Evolutionary conservation across 64 coral and sea anemone genomes (phyloP).

Genomic region (Pocillopora verrucosa): DNA sequence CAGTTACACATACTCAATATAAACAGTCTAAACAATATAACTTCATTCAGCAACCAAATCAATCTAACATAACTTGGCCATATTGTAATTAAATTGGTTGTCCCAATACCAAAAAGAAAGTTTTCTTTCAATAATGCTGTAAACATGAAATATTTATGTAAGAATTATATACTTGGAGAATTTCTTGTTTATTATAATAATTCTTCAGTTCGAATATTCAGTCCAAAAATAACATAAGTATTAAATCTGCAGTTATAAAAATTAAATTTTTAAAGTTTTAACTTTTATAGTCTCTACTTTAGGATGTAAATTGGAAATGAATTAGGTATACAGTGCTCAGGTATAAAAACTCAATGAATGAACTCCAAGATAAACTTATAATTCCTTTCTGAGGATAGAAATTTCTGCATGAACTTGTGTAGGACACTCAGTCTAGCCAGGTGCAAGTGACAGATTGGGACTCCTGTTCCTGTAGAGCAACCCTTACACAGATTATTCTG

Average conservation of each 20-base stretch:
- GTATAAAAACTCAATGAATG: background rate
- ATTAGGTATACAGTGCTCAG: no score
- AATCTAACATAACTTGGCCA: background rate
- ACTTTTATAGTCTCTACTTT: no score
- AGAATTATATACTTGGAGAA: background rate
- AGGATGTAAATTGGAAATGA: no score
- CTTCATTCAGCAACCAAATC: background rate
- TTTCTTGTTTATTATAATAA: background rate
- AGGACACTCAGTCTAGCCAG: background rate
- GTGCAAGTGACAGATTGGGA: background rate
- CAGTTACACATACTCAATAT: background rate
- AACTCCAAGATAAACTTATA: background rate
- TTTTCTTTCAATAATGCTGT: background rate
- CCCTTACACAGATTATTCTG: no score
- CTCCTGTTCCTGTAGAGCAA: no score
- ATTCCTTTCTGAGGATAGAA: background rate
- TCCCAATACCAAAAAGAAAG: background rate
- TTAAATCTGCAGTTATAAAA: background rate
- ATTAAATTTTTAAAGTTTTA: no score
- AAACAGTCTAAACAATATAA: background rate
- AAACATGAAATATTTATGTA: background rate
- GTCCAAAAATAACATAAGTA: background rate
- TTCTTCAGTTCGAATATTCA: background rate
- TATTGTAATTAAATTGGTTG: background rate
- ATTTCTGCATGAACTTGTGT: background rate